Percentiles rank a stretch among this genome's conserved stretches.
phyloP scores from a whole-genome alignment of 2,888 invertebrate species.

The Diaperis boleti region DNA sequence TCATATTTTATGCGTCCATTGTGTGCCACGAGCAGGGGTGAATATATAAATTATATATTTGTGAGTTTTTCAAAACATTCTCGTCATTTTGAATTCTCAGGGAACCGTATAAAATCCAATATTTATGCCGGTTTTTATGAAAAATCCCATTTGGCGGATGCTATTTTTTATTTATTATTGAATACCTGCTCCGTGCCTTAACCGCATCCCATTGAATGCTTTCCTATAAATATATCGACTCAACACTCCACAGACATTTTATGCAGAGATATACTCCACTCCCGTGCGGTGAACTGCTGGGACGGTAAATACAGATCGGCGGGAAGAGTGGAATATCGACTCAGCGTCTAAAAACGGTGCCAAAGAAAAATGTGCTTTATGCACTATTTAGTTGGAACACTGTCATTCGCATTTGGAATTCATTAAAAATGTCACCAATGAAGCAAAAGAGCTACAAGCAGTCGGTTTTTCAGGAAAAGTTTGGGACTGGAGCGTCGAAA shows the following conservation, averaged over 20 bases:
- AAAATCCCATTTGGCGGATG: constrained; percentile 39
- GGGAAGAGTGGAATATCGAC: no score
- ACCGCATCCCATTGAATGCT: constrained; percentile 38
- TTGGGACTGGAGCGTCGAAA: no score
- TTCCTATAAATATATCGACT: constrained; percentile 31
- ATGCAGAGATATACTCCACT: constrained; percentile 20
- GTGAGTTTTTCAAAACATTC: constrained; percentile 45
- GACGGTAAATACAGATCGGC: constrained; percentile 14
- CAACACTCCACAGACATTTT: constrained; percentile 24
- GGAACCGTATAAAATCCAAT: constrained; percentile 44
- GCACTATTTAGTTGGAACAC: no score
- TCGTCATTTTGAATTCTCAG: constrained; percentile 43
- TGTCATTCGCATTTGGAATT: no score
- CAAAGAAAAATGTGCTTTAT: no score
- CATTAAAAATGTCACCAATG: no score
- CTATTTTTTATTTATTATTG: constrained; percentile 45
- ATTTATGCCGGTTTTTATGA: constrained; percentile 44
- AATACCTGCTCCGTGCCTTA: constrained; percentile 40
- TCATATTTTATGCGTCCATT: constrained; percentile 54
- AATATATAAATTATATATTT: constrained; percentile 56
- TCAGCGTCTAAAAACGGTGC: no score
- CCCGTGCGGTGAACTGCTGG: background rate
- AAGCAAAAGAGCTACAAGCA: no score
- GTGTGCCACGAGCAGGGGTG: constrained; percentile 51
- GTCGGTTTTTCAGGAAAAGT: no score